Evolutionary conservation across 1,140 invertebrate genomes (phyloP).

Genomic region (Drosophila bipectinata): DNA sequence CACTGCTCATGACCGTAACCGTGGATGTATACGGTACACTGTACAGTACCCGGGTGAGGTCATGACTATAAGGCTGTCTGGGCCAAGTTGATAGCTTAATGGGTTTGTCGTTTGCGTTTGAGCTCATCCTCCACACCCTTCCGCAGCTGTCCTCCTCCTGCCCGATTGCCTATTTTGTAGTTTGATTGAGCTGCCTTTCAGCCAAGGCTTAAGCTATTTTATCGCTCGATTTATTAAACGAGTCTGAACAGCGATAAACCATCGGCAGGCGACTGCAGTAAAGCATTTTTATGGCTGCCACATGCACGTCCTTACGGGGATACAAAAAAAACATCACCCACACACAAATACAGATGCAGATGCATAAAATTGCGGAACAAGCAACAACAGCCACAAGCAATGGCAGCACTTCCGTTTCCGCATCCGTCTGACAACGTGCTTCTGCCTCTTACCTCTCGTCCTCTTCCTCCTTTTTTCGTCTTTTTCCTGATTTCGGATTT

Average conservation of each 20-base stretch:
- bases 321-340: background rate
- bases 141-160: background rate
- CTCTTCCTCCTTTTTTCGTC: background rate
- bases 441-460: background rate
- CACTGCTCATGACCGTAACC: slow-evolving; percentile 44
- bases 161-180: slow-evolving; percentile 51
- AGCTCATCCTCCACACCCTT: background rate
- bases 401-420: slow-evolving; percentile 58
- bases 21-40: slow-evolving; percentile 19
- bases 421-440: slow-evolving; percentile 27
- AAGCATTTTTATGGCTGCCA: slow-evolving; percentile 54
- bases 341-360: slow-evolving; percentile 7
- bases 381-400: slow-evolving; percentile 45
- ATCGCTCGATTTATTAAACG: slow-evolving; percentile 61
- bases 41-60: slow-evolving; percentile 31
- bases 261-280: slow-evolving; percentile 50
- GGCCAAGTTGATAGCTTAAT: slow-evolving; percentile 52
- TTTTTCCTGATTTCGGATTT: slow-evolving; percentile 1
- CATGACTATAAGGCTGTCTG: slow-evolving; percentile 12
- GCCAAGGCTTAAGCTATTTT: slow-evolving; percentile 34
- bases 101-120: slow-evolving; percentile 32
- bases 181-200: slow-evolving; percentile 52
- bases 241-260: slow-evolving; percentile 40
- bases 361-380: slow-evolving; percentile 6
- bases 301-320: slow-evolving; percentile 5